These are phyloP conservation scores for Mactromeris polynyma DNA, from an alignment of 2,888 invertebrate genomes.

Conservation along the genomic window DNA sequence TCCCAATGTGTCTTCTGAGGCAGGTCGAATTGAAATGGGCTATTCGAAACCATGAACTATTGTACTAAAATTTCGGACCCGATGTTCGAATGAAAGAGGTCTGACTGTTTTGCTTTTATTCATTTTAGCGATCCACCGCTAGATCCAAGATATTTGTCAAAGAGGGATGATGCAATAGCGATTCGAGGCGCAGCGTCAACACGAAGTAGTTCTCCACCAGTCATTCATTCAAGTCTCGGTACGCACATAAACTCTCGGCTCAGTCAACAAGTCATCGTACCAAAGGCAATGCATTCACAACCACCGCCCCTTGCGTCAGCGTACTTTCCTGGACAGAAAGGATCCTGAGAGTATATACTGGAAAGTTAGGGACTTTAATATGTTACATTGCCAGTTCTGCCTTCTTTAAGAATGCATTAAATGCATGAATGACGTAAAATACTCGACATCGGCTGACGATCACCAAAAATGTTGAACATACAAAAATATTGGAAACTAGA, in stretches of 20 bases:
- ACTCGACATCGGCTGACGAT: not conserved
- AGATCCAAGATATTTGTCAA: slow-evolving; percentile 83
- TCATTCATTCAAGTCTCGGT: slow-evolving; percentile 61
- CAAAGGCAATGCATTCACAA: slow-evolving; percentile 73
- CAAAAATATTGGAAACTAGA: no score
- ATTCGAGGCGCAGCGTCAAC: slow-evolving; percentile 73
- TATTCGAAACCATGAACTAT: no score
- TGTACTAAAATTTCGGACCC: no score
- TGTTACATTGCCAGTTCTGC: not conserved
- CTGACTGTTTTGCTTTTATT: no score
- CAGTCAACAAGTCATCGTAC: slow-evolving; percentile 79
- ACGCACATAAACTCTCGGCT: slow-evolving; percentile 70
- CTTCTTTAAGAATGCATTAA: not conserved
- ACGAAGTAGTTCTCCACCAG: slow-evolving; percentile 73
- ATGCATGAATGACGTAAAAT: not conserved
- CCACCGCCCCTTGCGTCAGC: slow-evolving; percentile 82
- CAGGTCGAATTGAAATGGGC: no score
- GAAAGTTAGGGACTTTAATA: not conserved
- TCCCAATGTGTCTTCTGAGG: no score
- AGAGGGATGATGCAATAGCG: slow-evolving; percentile 82
- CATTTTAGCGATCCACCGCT: slow-evolving; percentile 84
- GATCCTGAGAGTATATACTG: slow-evolving; percentile 65
- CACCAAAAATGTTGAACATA: no score
- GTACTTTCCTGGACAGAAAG: slow-evolving; percentile 83
- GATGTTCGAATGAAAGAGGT: no score